Conservation (phyloP, 2,113 vertebrate species). For the Pelmatolapia mariae region DNA sequence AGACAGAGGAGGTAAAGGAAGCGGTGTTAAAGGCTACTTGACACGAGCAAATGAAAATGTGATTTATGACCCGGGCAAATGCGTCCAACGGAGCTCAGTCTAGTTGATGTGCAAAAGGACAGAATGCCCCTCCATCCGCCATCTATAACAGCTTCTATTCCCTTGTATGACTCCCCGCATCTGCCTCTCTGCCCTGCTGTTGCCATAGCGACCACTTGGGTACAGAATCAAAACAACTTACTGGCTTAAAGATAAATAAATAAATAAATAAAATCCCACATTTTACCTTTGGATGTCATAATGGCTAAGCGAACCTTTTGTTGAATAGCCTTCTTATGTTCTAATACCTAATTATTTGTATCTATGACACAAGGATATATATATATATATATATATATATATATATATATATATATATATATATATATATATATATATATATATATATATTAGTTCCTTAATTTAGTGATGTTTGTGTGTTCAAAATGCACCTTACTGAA, state of each 20-base stretch:
- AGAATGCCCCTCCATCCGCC: constrained; percentile 14
- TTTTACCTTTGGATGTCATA: constrained; percentile 24
- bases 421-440: not conserved
- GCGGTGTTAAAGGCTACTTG: fast-evolving
- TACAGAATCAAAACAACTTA: constrained; percentile 57
- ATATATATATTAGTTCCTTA: not conserved
- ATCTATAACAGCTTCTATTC: constrained; percentile 15
- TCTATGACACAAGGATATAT: not conserved
- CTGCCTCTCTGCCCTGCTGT: constrained; percentile 43
- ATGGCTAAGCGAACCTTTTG: not conserved
- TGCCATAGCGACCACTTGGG: constrained; percentile 53
- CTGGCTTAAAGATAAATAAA: not conserved
- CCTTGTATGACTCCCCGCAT: constrained; percentile 20
- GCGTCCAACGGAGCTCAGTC: not conserved
- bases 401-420: no score
- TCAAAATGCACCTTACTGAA: not conserved
- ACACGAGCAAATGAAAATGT: not conserved
- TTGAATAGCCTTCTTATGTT: not conserved
- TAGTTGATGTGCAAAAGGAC: constrained; percentile 11
- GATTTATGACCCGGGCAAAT: not conserved
- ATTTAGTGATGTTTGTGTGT: not conserved
- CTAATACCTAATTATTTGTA: not conserved
- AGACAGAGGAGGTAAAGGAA: not conserved
- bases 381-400: not conserved
- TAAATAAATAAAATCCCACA: not conserved